Evolutionary conservation across 2,113 vertebrate genomes (phyloP).

Genomic region (Microcebus tavaratra): DNA sequence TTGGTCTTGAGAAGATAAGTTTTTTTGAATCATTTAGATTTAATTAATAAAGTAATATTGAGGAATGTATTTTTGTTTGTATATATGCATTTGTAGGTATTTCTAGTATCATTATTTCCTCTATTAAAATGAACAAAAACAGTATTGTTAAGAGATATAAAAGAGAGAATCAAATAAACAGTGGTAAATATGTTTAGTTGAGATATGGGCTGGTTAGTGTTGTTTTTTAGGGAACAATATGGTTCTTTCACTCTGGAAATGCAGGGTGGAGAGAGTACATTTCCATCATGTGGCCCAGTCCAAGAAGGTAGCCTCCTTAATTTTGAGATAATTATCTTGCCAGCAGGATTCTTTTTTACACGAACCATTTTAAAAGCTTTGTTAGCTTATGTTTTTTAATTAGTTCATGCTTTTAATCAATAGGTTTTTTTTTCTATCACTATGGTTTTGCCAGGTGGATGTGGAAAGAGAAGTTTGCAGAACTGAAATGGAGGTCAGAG

Average conservation of each 20-base stretch:
- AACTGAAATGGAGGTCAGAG: conserved; percentile 92
- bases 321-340: conserved; percentile 25
- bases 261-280: conserved; percentile 23
- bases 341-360: conserved; percentile 15
- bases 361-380: conserved; percentile 35
- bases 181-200: conserved; percentile 33
- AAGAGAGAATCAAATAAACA: not conserved
- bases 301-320: not conserved
- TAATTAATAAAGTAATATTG: conserved; percentile 43
- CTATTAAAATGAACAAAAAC: conserved; percentile 21
- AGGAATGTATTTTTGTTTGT: not conserved
- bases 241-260: conserved; percentile 54
- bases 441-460: conserved; percentile 68
- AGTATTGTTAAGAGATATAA: conserved; percentile 44
- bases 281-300: conserved; percentile 31
- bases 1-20: not conserved
- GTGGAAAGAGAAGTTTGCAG: conserved; percentile 73
- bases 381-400: not conserved
- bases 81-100: not conserved
- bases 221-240: conserved; percentile 49
- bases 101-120: not conserved
- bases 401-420: conserved; percentile 35
- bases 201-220: not conserved
- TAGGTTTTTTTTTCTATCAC: not conserved
- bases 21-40: conserved; percentile 39